Percentiles rank a stretch among this genome's conserved stretches.
Conservation (phyloP, 2,888 invertebrate species). For the Leptura quadrifasciata region DNA sequence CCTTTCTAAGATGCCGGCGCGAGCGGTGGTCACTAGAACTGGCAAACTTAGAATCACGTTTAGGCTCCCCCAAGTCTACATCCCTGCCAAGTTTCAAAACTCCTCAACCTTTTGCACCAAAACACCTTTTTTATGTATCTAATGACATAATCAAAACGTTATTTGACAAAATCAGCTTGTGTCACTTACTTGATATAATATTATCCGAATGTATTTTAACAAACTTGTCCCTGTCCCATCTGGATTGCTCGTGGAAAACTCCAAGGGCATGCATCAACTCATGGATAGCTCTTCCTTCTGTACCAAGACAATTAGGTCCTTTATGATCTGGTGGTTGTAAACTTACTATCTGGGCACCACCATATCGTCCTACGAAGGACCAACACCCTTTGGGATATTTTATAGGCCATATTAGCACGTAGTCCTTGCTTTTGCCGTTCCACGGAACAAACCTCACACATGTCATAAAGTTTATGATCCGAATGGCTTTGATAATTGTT, state of each 20-base stretch:
- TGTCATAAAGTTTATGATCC: constrained; percentile 79
- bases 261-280: constrained; percentile 89
- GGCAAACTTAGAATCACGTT: too few relatives aligned
- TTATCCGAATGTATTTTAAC: constrained; percentile 83
- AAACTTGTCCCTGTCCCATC: constrained; percentile 83
- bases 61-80: too few relatives aligned
- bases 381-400: constrained; percentile 83
- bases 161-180: not conserved
- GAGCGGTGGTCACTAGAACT: too few relatives aligned
- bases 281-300: constrained; percentile 85
- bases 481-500: constrained; percentile 78
- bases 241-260: constrained; percentile 87
- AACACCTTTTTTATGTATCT: too few relatives aligned
- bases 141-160: too few relatives aligned
- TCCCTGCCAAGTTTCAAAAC: too few relatives aligned
- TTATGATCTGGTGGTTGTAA: constrained; percentile 79
- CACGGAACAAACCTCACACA: constrained; percentile 81
- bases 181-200: constrained; percentile 77
- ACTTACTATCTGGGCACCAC: constrained; percentile 84
- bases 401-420: constrained; percentile 80
- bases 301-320: constrained; percentile 80
- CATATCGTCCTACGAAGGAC: constrained; percentile 80
- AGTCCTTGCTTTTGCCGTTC: constrained; percentile 80
- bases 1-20: too few relatives aligned
- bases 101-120: too few relatives aligned